Conservation (phyloP, 2,113 vertebrate genomes). For the Eptatretus burgeri region DNA sequence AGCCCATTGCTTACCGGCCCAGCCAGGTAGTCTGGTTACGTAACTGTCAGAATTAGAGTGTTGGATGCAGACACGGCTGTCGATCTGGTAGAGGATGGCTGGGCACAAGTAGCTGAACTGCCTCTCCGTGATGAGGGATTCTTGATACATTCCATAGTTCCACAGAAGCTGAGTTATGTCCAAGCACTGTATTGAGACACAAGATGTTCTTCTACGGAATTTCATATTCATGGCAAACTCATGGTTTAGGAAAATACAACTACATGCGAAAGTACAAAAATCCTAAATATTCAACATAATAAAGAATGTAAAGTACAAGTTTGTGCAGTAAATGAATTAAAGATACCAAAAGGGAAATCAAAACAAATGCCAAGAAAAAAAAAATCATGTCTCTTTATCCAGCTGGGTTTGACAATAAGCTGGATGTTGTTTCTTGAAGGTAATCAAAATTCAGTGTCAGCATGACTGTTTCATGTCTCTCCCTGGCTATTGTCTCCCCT, state of each 20-base stretch:
- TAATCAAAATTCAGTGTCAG: too few species aligned
- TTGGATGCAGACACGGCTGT: slow-evolving; percentile 34
- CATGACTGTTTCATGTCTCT: too few species aligned
- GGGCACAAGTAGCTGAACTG: slow-evolving; percentile 72
- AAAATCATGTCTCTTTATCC: too few species aligned
- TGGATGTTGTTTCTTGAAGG: too few species aligned
- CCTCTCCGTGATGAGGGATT: slow-evolving; percentile 19
- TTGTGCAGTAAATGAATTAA: background rate
- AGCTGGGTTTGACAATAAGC: too few species aligned
- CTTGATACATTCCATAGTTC: slow-evolving; percentile 43
- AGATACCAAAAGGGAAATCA: too few species aligned
- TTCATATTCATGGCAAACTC: too few species aligned
- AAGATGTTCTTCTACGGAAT: background rate
- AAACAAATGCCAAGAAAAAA: too few species aligned
- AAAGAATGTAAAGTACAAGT: background rate
- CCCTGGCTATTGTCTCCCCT: too few species aligned
- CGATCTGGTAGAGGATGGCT: slow-evolving; percentile 65
- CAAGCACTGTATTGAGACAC: slow-evolving; percentile 27
- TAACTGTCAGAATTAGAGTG: slow-evolving; percentile 16
- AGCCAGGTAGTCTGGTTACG: too few species aligned
- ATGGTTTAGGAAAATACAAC: too few species aligned
- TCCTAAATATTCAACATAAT: background rate
- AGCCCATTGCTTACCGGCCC: too few species aligned
- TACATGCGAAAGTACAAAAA: background rate
- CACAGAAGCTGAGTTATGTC: slow-evolving; percentile 40